Evolutionary conservation across 2,797 vertebrate species (phyloP).

Genomic region (Macropus fuliginosus): DNA sequence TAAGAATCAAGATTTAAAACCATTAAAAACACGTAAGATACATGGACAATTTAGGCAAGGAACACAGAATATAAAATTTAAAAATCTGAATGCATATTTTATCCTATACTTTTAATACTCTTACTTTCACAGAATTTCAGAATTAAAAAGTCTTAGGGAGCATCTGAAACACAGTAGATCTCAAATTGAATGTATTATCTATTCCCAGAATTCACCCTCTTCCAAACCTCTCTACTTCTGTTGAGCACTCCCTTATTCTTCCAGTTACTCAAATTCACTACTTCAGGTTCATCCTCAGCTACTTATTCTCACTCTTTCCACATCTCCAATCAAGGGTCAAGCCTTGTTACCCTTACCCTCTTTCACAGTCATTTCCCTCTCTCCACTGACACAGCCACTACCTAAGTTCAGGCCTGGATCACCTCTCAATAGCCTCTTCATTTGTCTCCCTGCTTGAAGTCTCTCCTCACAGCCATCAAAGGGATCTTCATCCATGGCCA

Average conservation of each 20-base stretch:
- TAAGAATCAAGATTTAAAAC: constrained; percentile 41
- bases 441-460: not conserved
- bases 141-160: not conserved
- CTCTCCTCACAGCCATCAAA: not conserved
- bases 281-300: not conserved
- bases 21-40: constrained; percentile 43
- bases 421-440: not conserved
- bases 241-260: not conserved
- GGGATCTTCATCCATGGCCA: not conserved
- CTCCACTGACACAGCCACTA: not conserved
- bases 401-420: not conserved
- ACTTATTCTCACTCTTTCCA: not conserved
- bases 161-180: not conserved
- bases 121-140: not conserved
- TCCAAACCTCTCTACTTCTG: not conserved
- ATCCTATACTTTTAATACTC: not conserved
- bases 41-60: constrained; percentile 22
- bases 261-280: not conserved
- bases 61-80: constrained; percentile 9
- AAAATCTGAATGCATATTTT: constrained; percentile 25
- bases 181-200: not conserved
- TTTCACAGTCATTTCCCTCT: not conserved
- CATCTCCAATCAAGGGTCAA: not conserved
- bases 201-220: not conserved
- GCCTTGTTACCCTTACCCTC: not conserved